A percentile compares a stretch with the other conserved stretches of the same genome.
Evolutionary conservation across 2,797 vertebrate genomes (phyloP).

Genomic region (Myotis pilosus): DNA sequence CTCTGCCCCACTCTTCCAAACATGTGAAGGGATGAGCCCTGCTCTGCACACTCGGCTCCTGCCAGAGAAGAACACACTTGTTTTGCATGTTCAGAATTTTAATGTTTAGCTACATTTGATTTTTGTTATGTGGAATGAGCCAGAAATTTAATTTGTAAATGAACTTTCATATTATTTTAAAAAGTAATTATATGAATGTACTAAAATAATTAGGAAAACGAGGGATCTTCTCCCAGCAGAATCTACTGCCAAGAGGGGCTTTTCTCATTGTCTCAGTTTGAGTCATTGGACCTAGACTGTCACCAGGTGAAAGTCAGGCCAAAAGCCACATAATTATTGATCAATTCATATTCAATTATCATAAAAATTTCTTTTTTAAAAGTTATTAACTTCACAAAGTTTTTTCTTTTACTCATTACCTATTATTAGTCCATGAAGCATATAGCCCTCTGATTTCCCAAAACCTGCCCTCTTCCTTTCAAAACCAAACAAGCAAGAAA

Average conservation of each 20-base stretch:
- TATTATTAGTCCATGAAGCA: not conserved
- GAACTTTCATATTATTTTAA: not conserved
- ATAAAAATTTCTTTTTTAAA: not conserved
- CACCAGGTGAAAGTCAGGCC: not conserved
- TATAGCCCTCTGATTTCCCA: not conserved
- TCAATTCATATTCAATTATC: not conserved
- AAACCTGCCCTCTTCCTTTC: not conserved
- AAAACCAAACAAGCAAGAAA: not conserved
- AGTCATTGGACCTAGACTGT: not conserved
- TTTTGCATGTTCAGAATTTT: not conserved
- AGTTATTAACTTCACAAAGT: not conserved
- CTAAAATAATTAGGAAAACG: not conserved
- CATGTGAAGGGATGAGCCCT: fast-evolving
- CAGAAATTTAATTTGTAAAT: not conserved
- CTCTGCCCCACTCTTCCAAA: not conserved
- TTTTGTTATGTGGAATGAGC: not conserved
- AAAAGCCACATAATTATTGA: not conserved
- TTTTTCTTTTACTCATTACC: not conserved
- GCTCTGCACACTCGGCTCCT: too few relatives aligned
- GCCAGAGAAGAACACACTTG: not conserved
- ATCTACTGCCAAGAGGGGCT: fast-evolving
- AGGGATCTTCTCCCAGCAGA: not conserved
- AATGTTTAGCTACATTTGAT: not conserved
- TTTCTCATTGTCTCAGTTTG: not conserved
- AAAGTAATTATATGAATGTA: not conserved